Percentiles rank a stretch among this genome's conserved stretches.
Evolutionary conservation across 1,140 invertebrate genomes (phyloP).

Genomic region (Periplaneta americana): DNA sequence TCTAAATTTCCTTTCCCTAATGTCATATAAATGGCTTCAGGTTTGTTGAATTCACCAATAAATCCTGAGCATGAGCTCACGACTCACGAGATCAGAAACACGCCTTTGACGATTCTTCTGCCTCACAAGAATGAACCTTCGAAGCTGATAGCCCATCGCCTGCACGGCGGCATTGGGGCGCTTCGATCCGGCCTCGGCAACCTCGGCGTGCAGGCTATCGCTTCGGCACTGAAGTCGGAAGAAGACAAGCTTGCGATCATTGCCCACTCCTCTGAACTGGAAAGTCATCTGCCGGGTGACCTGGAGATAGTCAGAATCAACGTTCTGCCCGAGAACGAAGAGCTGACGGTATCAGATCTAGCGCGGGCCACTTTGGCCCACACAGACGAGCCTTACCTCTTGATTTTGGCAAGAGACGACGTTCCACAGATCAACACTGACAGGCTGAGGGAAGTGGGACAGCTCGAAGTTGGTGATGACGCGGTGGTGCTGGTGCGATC

Average conservation of each 20-base stretch:
- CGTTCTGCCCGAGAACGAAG: background rate
- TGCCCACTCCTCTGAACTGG: background rate
- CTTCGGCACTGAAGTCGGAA: background rate
- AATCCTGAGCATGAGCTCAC: too few species aligned
- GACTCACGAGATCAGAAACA: too few species aligned
- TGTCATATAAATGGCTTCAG: too few species aligned
- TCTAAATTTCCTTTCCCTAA: too few species aligned
- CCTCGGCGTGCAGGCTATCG: background rate
- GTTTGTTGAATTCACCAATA: too few species aligned
- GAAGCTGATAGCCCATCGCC: background rate
- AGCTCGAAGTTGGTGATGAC: background rate
- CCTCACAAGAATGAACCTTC: background rate
- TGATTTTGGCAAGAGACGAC: background rate
- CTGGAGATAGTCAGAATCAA: too few species aligned
- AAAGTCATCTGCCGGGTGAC: too few species aligned
- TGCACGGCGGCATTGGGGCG: too few species aligned
- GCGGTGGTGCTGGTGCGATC: background rate
- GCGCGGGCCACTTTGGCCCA: too few species aligned
- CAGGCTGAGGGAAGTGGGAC: background rate
- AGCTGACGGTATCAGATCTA: too few species aligned
- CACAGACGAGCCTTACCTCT: background rate
- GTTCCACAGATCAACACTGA: background rate
- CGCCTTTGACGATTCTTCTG: background rate
- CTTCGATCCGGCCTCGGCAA: background rate
- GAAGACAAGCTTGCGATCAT: background rate